Conservation (phyloP, 2,888 invertebrate genomes). For the Ophion slaviceki region DNA sequence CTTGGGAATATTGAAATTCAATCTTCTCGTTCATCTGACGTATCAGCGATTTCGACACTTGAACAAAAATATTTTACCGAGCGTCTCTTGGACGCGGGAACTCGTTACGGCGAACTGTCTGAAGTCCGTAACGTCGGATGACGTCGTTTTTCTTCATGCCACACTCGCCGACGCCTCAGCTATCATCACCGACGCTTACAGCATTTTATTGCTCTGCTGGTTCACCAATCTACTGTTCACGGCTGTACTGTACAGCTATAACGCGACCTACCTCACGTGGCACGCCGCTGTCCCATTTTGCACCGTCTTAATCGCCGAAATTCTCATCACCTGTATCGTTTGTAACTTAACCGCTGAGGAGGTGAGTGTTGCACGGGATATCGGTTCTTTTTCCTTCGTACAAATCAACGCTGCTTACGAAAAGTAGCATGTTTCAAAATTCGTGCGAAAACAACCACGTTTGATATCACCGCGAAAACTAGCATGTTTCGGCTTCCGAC, state of each 20-base stretch:
- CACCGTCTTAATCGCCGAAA: neutral
- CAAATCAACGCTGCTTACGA: too few relatives aligned
- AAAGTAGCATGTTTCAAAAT: too few relatives aligned
- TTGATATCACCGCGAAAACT: too few relatives aligned
- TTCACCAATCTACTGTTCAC: conserved; percentile 19
- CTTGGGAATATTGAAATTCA: conserved; percentile 9
- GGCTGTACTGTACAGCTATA: neutral
- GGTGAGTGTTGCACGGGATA: conserved; percentile 5
- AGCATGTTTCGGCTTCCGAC: too few relatives aligned
- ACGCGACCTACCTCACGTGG: neutral
- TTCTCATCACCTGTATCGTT: conserved; percentile 22
- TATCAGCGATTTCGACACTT: conserved; percentile 62
- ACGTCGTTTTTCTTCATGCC: conserved; percentile 50
- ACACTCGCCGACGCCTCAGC: conserved; percentile 45
- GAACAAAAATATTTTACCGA: conserved; percentile 49
- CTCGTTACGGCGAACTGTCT: neutral
- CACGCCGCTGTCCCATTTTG: neutral
- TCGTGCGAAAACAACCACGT: too few relatives aligned
- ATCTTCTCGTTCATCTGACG: conserved; percentile 48
- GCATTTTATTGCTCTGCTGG: neutral
- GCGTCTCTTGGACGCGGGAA: conserved; percentile 34
- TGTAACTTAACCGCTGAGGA: conserved; percentile 36
- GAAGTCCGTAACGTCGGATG: conserved; percentile 31
- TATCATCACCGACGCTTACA: conserved; percentile 35
- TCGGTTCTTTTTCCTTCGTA: neutral